Conservation (phyloP, 2,888 invertebrate genomes). For the Omphaloscelis lunosa region DNA sequence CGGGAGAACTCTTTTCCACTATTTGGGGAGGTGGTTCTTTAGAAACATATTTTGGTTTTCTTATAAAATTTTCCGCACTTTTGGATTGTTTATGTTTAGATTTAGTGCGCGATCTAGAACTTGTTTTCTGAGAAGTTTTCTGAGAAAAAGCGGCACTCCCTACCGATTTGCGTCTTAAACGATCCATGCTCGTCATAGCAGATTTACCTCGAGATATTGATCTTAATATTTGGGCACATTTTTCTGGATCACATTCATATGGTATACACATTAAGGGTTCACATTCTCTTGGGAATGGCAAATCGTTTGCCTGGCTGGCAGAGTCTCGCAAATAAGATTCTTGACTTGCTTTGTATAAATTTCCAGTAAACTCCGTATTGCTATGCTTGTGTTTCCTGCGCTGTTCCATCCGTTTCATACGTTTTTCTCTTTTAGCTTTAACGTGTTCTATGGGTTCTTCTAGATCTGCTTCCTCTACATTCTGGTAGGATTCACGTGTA, state of each 20-base stretch:
- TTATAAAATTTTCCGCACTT: conserved; percentile 30
- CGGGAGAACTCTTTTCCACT: conserved; percentile 10
- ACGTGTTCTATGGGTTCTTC: conserved; percentile 16
- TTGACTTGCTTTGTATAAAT: conserved; percentile 25
- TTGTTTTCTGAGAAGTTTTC: conserved; percentile 23
- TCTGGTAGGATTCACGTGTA: conserved; percentile 1
- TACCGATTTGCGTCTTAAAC: conserved; percentile 44
- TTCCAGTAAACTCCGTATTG: conserved; percentile 4
- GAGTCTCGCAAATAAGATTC: conserved; percentile 39
- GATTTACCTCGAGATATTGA: conserved; percentile 38
- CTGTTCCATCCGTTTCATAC: not conserved
- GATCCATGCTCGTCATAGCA: conserved; percentile 8
- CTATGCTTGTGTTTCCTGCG: conserved; percentile 20
- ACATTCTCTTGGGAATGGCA: conserved; percentile 53
- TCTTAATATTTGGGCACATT: conserved; percentile 52
- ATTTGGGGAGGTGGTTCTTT: conserved; percentile 6
- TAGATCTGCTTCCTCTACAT: not conserved
- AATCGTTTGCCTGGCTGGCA: conserved; percentile 16
- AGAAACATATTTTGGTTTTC: conserved; percentile 6
- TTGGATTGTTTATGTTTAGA: conserved; percentile 46
- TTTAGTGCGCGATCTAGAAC: conserved; percentile 47
- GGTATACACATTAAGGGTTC: conserved; percentile 69
- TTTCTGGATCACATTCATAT: conserved; percentile 65
- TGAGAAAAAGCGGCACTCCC: conserved; percentile 38
- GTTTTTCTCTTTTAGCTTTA: conserved; percentile 23